Evolutionary conservation across 2,888 invertebrate species (phyloP), one percentile per base, ranked within the genome.

Genomic region (Phania funesta): DNA sequence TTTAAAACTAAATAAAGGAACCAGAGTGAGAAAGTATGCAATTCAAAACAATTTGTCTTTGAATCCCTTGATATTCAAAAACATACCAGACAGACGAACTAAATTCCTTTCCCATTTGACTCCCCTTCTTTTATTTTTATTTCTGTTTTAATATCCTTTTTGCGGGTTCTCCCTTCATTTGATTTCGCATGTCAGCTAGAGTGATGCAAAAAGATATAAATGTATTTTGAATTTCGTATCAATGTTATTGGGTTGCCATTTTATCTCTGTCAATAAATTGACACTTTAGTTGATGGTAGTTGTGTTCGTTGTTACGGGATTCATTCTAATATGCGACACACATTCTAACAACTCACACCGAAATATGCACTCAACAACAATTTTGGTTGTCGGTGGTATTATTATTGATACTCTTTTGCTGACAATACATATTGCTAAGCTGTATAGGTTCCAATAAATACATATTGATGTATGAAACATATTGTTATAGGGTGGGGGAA

Each of bases 241-340:
- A 54, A 65, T 60, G 62, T 52, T 71, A 71, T 74, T 67, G 52
- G 60, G 26, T 71, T 79, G 87, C 86, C 88, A 85, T 89, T 88
- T 89, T 89, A 88, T 88, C 89, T 88, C 86, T 89, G 89, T 89
- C 89, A 89, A 88, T 87, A 89, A 89, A 89, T 89, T 89, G 88
- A 89, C 89, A 88, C 89, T 89, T 89, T 87, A 89, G 88, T 89
- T 89, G 88, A 88, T 89, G 88, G 87, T 85, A 87, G 83, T 78
- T 78, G 79, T 74, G 7, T 65, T 48, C 56, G n/a, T 24, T 46
- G 48, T 54, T 68, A 20, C 16, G 16, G 24, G 18, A 52, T 48
- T 73, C 32, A 58, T 73, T 65, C 60, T 73, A 60, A 26, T 62
- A 11, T 56, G 46, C 16, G 52, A 68, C 13, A 22, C 8, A 54